Percentiles rank a stretch among this genome's conserved stretches.
These are phyloP conservation scores for Plagodis pulveraria DNA, from an alignment of 2,888 invertebrate species.

Conservation along the genomic window DNA sequence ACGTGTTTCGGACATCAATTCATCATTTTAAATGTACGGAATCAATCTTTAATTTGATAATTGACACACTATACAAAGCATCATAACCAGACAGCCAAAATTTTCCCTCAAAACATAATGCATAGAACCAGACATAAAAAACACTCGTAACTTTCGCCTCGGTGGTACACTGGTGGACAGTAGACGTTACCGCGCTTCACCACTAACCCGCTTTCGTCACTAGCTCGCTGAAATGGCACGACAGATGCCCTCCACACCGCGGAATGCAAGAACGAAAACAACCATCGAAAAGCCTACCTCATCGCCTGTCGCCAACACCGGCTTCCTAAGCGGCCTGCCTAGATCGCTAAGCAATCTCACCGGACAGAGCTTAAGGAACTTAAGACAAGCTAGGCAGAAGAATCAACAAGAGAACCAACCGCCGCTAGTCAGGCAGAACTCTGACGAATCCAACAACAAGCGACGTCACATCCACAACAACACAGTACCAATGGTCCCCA, in stretches of 20 bases:
- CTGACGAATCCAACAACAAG: constrained; percentile 58
- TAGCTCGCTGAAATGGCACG: constrained; percentile 42
- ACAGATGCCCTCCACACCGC: constrained; percentile 39
- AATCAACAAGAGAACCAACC: constrained; percentile 56
- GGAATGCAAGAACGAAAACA: constrained; percentile 39
- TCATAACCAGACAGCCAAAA: background rate
- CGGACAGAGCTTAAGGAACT: constrained; percentile 71
- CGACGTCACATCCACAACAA: constrained; percentile 61
- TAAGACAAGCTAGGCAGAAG: constrained; percentile 62
- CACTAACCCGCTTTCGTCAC: constrained; percentile 27
- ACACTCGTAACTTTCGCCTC: constrained; percentile 61
- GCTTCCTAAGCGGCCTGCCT: constrained; percentile 77
- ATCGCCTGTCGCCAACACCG: constrained; percentile 48
- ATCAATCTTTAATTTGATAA: too few relatives aligned
- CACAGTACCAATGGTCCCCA: constrained; percentile 71
- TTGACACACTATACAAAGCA: too few relatives aligned
- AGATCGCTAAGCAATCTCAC: constrained; percentile 78
- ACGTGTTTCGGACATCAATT: constrained; percentile 3
- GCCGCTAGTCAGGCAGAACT: constrained; percentile 62
- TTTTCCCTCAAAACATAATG: constrained; percentile 24
- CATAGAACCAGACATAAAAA: constrained; percentile 50
- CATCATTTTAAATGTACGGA: background rate
- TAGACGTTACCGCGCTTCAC: constrained; percentile 24
- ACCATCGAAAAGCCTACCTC: constrained; percentile 42
- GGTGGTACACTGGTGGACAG: constrained; percentile 9